Evolutionary conservation across 2,113 vertebrate species (phyloP).

Genomic region (Urocynchramus pylzowi): DNA sequence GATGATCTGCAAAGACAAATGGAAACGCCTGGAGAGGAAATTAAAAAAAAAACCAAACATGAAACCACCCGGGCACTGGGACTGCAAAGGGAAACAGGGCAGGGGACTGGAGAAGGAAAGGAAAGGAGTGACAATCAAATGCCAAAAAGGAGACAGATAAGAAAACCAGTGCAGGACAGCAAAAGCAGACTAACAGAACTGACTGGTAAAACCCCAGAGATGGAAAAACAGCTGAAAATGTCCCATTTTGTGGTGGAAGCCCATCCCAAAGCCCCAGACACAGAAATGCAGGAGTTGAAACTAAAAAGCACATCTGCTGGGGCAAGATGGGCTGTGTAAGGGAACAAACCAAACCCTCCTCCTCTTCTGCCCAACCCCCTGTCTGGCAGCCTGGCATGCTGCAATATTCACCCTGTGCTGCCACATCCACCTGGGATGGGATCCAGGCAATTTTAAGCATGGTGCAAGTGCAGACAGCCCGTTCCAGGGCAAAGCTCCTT

Average conservation of each 20-base stretch:
- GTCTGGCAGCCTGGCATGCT: neutral
- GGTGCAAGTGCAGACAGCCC: neutral
- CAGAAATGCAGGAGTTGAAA: neutral
- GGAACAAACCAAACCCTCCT: neutral
- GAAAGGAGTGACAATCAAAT: neutral
- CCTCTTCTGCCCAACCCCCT: neutral
- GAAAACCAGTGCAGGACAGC: neutral
- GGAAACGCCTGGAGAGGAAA: slow-evolving; percentile 32
- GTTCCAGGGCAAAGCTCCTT: neutral
- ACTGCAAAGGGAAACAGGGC: neutral
- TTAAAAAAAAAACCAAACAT: neutral
- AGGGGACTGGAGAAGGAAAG: neutral
- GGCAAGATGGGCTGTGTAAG: neutral
- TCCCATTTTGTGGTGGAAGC: neutral
- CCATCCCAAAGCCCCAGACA: neutral
- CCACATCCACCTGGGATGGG: neutral
- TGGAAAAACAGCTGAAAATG: neutral
- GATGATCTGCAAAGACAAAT: slow-evolving; percentile 55
- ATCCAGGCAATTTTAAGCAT: neutral
- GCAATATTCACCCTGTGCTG: neutral
- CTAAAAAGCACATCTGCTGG: neutral
- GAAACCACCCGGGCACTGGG: neutral
- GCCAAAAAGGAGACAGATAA: neutral
- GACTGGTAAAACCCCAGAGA: neutral
- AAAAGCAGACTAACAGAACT: neutral